These are phyloP conservation scores for Athripsodes cinereus DNA, from an alignment of 2,888 invertebrate genomes.

Conservation along the genomic window DNA sequence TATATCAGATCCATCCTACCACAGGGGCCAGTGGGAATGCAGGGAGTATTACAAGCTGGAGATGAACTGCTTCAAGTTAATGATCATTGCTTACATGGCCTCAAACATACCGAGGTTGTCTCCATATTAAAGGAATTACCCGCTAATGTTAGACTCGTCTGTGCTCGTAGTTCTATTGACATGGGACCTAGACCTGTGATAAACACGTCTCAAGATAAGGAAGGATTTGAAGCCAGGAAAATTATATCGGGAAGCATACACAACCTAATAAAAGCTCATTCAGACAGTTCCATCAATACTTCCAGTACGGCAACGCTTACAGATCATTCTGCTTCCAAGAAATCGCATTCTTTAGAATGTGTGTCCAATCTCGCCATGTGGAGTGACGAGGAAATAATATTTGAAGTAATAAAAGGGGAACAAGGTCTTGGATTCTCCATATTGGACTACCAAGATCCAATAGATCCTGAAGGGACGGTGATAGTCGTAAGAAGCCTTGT, in stretches of 20 bases:
- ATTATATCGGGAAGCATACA: constrained; percentile 82
- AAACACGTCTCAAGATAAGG: constrained; percentile 71
- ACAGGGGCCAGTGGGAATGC: constrained; percentile 93
- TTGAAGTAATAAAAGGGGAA: constrained; percentile 89
- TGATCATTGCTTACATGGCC: constrained; percentile 82
- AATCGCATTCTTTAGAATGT: constrained; percentile 92
- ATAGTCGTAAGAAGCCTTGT: constrained; percentile 96
- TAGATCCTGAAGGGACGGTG: constrained; percentile 91
- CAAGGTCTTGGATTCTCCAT: constrained; percentile 97
- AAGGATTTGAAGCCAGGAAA: constrained; percentile 75
- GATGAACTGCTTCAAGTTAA: constrained; percentile 97
- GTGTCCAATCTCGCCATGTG: constrained; percentile 94
- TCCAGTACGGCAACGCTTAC: constrained; percentile 78
- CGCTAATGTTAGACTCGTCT: constrained; percentile 83
- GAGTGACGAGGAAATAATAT: constrained; percentile 88
- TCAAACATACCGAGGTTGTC: constrained; percentile 95
- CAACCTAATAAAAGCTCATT: constrained; percentile 90
- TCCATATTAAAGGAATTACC: constrained; percentile 91
- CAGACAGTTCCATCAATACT: constrained; percentile 87
- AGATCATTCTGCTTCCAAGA: constrained; percentile 58
- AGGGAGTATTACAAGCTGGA: constrained; percentile 84
- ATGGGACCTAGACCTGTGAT: constrained; percentile 65
- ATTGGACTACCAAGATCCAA: constrained; percentile 95
- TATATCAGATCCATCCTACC: constrained; percentile 94
- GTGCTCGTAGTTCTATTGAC: constrained; percentile 68